Evolutionary conservation across 2,888 invertebrate genomes (phyloP).

Genomic region (Meta bourneti): DNA sequence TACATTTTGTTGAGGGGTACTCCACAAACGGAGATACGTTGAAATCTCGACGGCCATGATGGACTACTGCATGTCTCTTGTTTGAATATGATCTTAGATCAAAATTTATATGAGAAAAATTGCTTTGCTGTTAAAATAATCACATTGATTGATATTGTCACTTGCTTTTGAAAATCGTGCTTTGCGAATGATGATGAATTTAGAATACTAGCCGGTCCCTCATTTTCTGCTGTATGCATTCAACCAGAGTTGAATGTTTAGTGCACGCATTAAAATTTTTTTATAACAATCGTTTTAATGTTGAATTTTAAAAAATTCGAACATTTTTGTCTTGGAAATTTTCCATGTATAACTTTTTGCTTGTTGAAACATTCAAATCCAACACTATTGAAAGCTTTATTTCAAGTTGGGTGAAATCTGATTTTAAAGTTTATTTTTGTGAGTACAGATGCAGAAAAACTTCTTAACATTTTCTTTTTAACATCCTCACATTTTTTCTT

Average conservation of each 20-base stretch:
- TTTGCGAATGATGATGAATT: not conserved
- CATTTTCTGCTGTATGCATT: not conserved
- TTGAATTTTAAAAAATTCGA: too few species aligned
- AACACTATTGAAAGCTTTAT: too few species aligned
- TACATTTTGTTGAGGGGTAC: conserved; percentile 33
- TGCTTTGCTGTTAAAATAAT: not conserved
- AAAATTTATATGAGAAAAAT: not conserved
- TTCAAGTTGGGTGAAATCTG: too few species aligned
- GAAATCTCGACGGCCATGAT: conserved; percentile 34
- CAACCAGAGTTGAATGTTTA: not conserved
- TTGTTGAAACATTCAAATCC: too few species aligned
- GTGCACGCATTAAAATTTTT: too few species aligned
- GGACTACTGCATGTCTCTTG: not conserved
- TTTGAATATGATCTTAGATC: not conserved
- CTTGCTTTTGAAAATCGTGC: not conserved
- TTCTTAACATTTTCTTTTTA: too few species aligned
- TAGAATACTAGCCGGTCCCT: conserved; percentile 40
- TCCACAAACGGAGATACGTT: conserved; percentile 61
- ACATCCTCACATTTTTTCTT: too few species aligned
- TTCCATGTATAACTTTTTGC: too few species aligned
- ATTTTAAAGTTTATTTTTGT: too few species aligned
- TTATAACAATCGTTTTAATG: too few species aligned
- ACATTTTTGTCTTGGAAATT: too few species aligned
- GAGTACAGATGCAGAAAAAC: too few species aligned
- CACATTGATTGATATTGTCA: not conserved